Base-by-base conservation (phyloP, 1,140 invertebrate species). In the Drosophila ohnishii region DNA sequence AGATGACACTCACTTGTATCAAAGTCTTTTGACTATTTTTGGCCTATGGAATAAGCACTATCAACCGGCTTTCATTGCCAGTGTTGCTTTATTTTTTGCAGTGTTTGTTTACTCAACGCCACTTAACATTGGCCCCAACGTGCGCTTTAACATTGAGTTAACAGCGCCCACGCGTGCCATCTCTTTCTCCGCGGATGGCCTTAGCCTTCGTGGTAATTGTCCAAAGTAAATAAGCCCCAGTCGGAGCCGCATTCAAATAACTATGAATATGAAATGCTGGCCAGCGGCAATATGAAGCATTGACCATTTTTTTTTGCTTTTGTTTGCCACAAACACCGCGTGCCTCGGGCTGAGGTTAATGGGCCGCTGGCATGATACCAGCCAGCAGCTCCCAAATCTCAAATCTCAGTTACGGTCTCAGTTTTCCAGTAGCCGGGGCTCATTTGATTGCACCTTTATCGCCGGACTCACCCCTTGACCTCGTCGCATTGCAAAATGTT, bases 401-500 rank as follows among this genome's bases (percentile, higher is more conserved):
- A n/a, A 37, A 79, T 75, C 75, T 67, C 51, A 37, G 50, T 22
- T 50, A 22, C 48, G 28, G 51, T 30, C 35, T 71, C 32, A 30
- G 45, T 45, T 82, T 57, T 61, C 58, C 79, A 81, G 79, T 77
- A 69, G 73, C 35, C 48, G 25, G 34, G 28, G 13, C 59, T 58
- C 40, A 57, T 85, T 77, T 79, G 64, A 70, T 77, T 73, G 62
- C 70, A 44, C 14, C 60, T 47, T 66, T 64, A 67, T 78, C 62
- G 62, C 37, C 53, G 63, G 62, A 32, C 51, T 55, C 64, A 53
- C 71, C 84, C 72, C 64, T 77, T 82, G 83, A 88, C 83, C 83
- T 80, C 83, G 67, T 77, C 79, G 32, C 58, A 87, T 87, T 83
- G 82, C 82, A 79, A 86, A 86, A 86, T 75, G 45, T 70, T 69